Evolutionary conservation across 1,140 invertebrate species (phyloP).

Genomic region (Papilio aristodemus): DNA sequence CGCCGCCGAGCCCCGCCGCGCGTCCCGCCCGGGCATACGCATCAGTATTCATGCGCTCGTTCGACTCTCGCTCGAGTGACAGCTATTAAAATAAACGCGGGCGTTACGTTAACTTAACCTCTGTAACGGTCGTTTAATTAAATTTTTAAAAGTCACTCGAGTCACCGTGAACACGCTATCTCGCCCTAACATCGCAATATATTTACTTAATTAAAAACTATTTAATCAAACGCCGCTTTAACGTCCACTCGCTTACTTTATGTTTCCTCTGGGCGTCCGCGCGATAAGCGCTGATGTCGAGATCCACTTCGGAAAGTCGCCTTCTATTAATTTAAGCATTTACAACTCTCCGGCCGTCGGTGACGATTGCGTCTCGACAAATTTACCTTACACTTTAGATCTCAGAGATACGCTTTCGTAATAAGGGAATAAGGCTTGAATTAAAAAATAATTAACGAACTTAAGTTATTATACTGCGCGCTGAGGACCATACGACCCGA

Average conservation of each 20-base stretch:
- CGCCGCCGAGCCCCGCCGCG: too few relatives aligned
- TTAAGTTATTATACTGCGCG: not conserved
- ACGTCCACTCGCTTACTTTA: constrained; percentile 2
- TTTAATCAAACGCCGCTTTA: constrained; percentile 20
- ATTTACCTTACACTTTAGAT: not conserved
- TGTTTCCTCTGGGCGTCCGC: constrained; percentile 3
- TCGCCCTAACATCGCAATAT: not conserved
- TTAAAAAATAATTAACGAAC: not conserved
- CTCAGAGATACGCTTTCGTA: not conserved
- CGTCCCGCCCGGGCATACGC: too few relatives aligned
- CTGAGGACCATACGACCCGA: not conserved
- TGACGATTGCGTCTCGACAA: not conserved
- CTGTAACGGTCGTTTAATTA: constrained; percentile 21
- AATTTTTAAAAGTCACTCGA: not conserved
- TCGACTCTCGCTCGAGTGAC: not conserved
- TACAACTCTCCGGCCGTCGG: constrained; percentile 2
- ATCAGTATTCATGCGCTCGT: too few relatives aligned
- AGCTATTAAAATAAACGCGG: not conserved
- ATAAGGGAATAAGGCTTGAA: not conserved
- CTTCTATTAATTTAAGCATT: constrained; percentile 4
- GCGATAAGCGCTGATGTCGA: not conserved
- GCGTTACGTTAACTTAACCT: constrained; percentile 8
- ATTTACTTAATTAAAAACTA: constrained; percentile 28
- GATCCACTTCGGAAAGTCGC: not conserved
- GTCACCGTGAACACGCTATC: constrained; percentile 9